Evolutionary conservation across 2,113 vertebrate genomes (phyloP), one percentile per base, ranked within the genome.

Genomic region (Hippocampus zosterae): DNA sequence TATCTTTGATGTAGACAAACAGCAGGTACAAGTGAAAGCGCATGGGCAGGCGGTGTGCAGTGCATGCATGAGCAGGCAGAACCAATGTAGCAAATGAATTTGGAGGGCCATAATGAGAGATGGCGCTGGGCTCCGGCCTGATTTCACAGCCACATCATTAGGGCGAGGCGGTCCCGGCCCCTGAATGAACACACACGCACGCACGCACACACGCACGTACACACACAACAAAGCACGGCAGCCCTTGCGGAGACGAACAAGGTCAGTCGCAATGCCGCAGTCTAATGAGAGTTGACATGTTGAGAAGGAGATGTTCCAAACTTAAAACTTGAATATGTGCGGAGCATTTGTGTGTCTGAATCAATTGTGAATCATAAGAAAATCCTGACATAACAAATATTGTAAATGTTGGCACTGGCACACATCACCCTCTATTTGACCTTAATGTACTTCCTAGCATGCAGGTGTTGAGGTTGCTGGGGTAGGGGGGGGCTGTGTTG

Each of bases 131-230:
- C 89, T 85, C 78, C 70, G 72, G 85, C 85, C 90, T 79, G 85
- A 92, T 92, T 93, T 92, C 91, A 93, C 91, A 91, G 91, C 85
- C 84, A 79, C 90, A 92, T 92, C 89, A 89, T 92, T 91, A 89
- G 85, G 89, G 88, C 76, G 82, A 89, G 86, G 85, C 86, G 73
- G 84, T 79, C 83, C 78, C 72, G n/a, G 81, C 81, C 74, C 77
- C 67, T 16, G 56, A 72, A 76, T 74, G 65, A 78, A 81, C 70
- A 69, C 69, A 74, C 67, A 77, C 68, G 55, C 74, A 48, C 61
- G 42, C 72, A 55, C 40, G 25, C 67, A 48, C 68, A 66, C 66
- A 68, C 68, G 33, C 33, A 37, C 5, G 33, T 37, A 74, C 72
- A 77, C 71, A 71, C 66, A 72, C 71, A 71, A 7, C 59, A 33